Evolutionary conservation across 2,888 invertebrate species (phyloP).

Genomic region (Cordilura impudica): DNA sequence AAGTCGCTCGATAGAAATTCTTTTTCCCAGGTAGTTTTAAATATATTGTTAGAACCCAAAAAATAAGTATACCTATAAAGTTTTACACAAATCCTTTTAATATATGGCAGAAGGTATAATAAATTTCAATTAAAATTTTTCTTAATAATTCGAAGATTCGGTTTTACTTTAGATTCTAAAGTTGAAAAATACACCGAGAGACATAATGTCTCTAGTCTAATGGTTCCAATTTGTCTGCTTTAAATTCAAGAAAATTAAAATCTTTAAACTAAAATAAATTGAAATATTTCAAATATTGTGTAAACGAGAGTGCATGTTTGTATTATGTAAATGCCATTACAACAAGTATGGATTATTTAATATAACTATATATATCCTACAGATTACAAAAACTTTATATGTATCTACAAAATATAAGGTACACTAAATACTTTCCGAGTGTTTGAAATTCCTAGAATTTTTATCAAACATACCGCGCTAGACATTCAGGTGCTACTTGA

Average conservation of each 20-base stretch:
- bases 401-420: no score
- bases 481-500: constrained; percentile 60
- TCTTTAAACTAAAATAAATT: neutral
- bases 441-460: constrained; percentile 31
- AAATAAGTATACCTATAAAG: no score
- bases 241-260: neutral
- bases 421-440: constrained; percentile 21
- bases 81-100: no score
- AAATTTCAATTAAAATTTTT: no score
- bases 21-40: no score
- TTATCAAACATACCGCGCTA: constrained; percentile 43
- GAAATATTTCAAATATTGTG: constrained; percentile 8
- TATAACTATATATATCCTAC: neutral
- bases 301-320: neutral
- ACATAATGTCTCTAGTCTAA: constrained; percentile 8
- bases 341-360: constrained; percentile 25
- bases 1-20: no score
- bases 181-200: no score
- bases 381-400: constrained; percentile 10
- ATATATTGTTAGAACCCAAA: no score
- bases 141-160: no score
- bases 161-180: no score
- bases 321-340: constrained; percentile 34
- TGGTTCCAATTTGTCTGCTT: neutral
- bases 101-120: no score